phyloP scores from a whole-genome alignment of 1,140 invertebrate genomes.

The Bombus vancouverensis region DNA sequence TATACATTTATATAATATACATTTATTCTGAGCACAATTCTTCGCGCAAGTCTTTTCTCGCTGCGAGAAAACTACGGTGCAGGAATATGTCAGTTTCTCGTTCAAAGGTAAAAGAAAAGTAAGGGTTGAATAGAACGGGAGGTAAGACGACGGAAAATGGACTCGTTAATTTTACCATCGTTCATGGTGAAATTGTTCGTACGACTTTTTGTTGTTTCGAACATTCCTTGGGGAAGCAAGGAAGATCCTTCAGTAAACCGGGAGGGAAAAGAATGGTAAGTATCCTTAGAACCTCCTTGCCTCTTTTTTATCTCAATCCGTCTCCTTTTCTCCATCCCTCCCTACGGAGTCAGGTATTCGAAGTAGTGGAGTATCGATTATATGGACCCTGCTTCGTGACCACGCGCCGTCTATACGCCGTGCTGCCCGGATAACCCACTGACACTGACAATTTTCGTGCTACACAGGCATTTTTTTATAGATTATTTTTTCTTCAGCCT shows the following conservation, averaged over 20 bases:
- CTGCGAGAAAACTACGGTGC: neutral
- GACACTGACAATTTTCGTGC: conserved; percentile 60
- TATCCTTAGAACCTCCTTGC: conserved; percentile 16
- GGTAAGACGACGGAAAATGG: neutral
- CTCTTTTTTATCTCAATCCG: conserved; percentile 44
- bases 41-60: too few species aligned
- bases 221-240: conserved; percentile 6
- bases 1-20: too few species aligned
- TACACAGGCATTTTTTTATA: conserved; percentile 38
- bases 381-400: conserved; percentile 56
- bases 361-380: conserved; percentile 69
- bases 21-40: too few species aligned
- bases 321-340: conserved; percentile 50
- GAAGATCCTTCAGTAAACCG: neutral
- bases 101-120: neutral
- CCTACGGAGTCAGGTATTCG: conserved; percentile 45
- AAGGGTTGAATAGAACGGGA: neutral
- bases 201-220: conserved; percentile 45
- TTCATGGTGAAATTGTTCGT: neutral
- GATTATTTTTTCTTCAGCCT: neutral
- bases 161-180: conserved; percentile 46
- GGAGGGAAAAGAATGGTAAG: conserved; percentile 14
- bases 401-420: conserved; percentile 46
- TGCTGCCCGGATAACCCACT: conserved; percentile 67
- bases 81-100: neutral